Conservation (phyloP, 2,888 invertebrate species). For the Lamellibrachia columna region DNA sequence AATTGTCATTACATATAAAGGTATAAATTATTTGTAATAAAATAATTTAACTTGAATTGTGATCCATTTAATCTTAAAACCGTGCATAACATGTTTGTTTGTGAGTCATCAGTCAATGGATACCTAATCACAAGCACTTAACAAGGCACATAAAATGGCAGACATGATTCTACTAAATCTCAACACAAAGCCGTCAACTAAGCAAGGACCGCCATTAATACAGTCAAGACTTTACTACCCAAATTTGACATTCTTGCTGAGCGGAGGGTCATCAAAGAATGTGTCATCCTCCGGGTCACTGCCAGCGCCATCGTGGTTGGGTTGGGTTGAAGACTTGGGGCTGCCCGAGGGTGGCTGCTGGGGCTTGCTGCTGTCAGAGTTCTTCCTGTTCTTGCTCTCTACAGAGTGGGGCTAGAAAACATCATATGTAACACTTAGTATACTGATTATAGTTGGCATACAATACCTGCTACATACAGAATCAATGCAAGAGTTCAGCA, state of each 20-base stretch:
- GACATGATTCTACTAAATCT: neutral
- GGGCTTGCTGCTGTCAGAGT: slow-evolving; percentile 43
- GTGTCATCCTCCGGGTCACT: slow-evolving; percentile 57
- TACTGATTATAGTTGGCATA: neutral
- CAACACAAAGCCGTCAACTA: neutral
- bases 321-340: slow-evolving; percentile 32
- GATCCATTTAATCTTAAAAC: no score
- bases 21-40: no score
- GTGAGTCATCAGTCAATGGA: no score
- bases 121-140: no score
- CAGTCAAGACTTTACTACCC: neutral
- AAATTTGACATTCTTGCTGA: slow-evolving; percentile 29
- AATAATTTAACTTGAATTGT: no score
- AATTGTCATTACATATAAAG: no score
- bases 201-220: no score
- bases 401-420: slow-evolving; percentile 33
- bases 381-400: slow-evolving; percentile 48
- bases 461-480: neutral
- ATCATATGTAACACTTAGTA: neutral
- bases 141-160: no score
- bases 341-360: slow-evolving; percentile 38
- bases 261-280: slow-evolving; percentile 59
- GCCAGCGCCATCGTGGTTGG: slow-evolving; percentile 27
- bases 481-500: neutral
- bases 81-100: no score